These are phyloP conservation scores for Sinocyclocheilus grahami DNA, from an alignment of 2,113 vertebrate genomes.

Conservation along the genomic window DNA sequence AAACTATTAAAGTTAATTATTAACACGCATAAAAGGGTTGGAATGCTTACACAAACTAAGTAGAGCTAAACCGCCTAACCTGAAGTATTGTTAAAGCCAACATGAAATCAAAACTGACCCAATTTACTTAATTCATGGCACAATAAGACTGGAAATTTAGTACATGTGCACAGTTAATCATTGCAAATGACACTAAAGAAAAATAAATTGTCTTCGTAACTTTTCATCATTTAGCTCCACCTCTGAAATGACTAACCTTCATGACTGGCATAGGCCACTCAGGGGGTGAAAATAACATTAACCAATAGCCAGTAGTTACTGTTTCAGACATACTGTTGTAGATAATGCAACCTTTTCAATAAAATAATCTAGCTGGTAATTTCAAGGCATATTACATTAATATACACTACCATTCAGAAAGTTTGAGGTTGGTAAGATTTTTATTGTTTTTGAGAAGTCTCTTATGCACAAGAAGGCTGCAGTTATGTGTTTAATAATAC, in stretches of 20 bases:
- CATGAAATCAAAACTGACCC: constrained; percentile 14
- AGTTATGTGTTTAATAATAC: background rate
- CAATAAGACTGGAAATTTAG: background rate
- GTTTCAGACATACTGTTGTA: background rate
- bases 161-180: background rate
- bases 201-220: background rate
- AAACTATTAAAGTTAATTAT: constrained; percentile 29
- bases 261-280: background rate
- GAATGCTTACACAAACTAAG: constrained; percentile 23
- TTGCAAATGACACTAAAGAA: background rate
- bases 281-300: background rate
- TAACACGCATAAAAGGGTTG: background rate
- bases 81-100: constrained; percentile 19
- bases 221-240: background rate
- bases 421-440: background rate
- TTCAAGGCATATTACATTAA: background rate
- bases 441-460: background rate
- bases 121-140: background rate
- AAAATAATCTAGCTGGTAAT: background rate
- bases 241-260: background rate
- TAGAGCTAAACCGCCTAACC: background rate
- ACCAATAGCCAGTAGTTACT: background rate
- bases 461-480: background rate
- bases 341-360: background rate
- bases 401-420: background rate